Evolutionary conservation across 2,888 invertebrate species (phyloP), one percentile per base, ranked within the genome.

Genomic region (Tetragnatha montana): DNA sequence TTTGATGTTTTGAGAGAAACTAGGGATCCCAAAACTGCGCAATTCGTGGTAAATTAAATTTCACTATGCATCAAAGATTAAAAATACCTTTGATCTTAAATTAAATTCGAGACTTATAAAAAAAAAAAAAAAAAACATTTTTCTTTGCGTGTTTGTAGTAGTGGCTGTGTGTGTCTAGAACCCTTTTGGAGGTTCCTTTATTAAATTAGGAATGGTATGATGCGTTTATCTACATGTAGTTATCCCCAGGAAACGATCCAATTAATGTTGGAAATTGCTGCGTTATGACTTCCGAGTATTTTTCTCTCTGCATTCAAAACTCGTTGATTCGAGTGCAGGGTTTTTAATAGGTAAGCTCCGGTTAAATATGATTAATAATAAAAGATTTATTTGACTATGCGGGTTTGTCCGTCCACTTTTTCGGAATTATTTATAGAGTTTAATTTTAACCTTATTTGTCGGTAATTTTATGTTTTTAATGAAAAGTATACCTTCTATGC

Each of bases 71-170:
- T 81, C 81, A 87, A 81, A 75, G 87, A 69, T n/a, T 81, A 22
- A 35, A n/a, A 76, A 60, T 49, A 51, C 50, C 87, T 87, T 87
- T 87, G 87, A 87, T 87, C 81, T 81, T 81, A 87, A 87, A 87
- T 87, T 87, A 87, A 87, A 81, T 81, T 87, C 71, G 69, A n/a
- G 71, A 51, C 49, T 81, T 60, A n/a, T n/a, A n/a, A n/a, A n/a
- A n/a, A n/a, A n/a, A n/a, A n/a, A n/a, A n/a, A n/a, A n/a, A 60
- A 60, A 78, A 60, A 60, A 60, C 60, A 60, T 17, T 60, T 60
- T 60, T 60, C 60, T 60, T 60, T 60, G 35, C 60, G 17, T 12
- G 17, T 60, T 60, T 17, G 35, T 35, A 60, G 60, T 10, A n/a
- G n/a, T n/a, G n/a, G n/a, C n/a, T n/a, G n/a, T 12, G 12, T 60